Percentiles rank a stretch among this genome's conserved stretches.
These are phyloP conservation scores for Diploptera punctata DNA, from an alignment of 2,888 invertebrate species.

Conservation along the genomic window DNA sequence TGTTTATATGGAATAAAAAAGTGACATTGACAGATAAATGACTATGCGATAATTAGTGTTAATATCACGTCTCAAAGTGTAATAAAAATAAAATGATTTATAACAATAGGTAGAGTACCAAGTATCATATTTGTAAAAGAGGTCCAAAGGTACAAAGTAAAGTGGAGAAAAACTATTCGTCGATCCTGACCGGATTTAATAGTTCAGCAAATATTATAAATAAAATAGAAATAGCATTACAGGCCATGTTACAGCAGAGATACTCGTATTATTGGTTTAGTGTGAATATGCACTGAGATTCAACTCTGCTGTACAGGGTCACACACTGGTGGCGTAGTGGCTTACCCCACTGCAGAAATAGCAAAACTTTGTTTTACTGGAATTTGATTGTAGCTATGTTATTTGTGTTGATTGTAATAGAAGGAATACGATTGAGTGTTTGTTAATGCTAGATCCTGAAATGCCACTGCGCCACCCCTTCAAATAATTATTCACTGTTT, in stretches of 20 bases:
- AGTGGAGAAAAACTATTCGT: conserved; percentile 23
- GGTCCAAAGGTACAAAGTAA: conserved; percentile 25
- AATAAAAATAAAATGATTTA: conserved; percentile 12
- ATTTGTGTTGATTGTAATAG: background rate
- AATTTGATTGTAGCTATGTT: background rate
- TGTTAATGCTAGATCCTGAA: background rate
- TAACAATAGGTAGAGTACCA: conserved; percentile 22
- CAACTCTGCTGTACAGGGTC: conserved; percentile 11
- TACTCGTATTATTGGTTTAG: no score
- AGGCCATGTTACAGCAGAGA: background rate
- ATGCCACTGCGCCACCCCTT: conserved; percentile 2
- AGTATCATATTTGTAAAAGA: conserved; percentile 27
- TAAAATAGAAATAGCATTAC: no score
- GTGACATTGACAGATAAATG: no score
- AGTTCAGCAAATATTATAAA: background rate
- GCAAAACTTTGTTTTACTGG: background rate
- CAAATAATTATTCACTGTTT: no score
- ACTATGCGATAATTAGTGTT: background rate
- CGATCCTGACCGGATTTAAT: conserved; percentile 12
- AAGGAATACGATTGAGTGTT: background rate
- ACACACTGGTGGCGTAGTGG: background rate
- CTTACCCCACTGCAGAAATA: background rate
- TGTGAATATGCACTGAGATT: no score
- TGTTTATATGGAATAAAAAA: background rate
- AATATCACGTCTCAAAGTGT: background rate